Base-by-base conservation (phyloP, 2,888 invertebrate genomes). In the Torymus texanus region DNA sequence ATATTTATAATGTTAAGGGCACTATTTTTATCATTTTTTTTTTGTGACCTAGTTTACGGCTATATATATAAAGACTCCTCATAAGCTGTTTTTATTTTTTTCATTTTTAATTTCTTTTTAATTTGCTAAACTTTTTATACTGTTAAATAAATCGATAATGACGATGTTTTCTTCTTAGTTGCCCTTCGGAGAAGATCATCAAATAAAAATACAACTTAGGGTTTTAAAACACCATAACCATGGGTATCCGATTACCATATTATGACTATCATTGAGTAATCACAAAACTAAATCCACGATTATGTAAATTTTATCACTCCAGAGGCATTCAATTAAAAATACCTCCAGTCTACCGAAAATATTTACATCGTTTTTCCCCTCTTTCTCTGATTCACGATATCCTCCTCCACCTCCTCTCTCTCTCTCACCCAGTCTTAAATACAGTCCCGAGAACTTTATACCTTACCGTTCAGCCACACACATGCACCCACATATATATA, bases 271-370 rank as follows among this genome's bases (percentile, higher is more conserved):
- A 72, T 63, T 63, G 63, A 55, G 41, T 10, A 63, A 73, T 21
- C 41, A 63, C 10, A 62, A 63, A 16, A 24, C 14, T 58, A 50
- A 70, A 70, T 76, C 56, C 2, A n/a, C 29, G 8, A n/a, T 78
- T 56, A 62, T 72, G 66, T 50, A 55, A 72, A 78, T 78, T 72
- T 65, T 18, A 67, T 73, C 29, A 14, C 16, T 8, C 55, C 1
- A 41, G 10, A 41, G 50, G 21, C 56, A 55, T 78, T 78, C 53
- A 66, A 61, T 72, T 72, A 73, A 67, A 53, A 10, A 66, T 53
- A 68, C 50, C 59, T 16, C 18, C 65, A 24, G 21, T 21, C 21
- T 61, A 18, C 4, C 55, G 41, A 41, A 21, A 73, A 67, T 56
- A 67, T 56, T 78, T n/a, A 70, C 63, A 61, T 56, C 55, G 24